Base-by-base conservation (phyloP, 1,140 invertebrate species). In the Platorchestia sp. region DNA sequence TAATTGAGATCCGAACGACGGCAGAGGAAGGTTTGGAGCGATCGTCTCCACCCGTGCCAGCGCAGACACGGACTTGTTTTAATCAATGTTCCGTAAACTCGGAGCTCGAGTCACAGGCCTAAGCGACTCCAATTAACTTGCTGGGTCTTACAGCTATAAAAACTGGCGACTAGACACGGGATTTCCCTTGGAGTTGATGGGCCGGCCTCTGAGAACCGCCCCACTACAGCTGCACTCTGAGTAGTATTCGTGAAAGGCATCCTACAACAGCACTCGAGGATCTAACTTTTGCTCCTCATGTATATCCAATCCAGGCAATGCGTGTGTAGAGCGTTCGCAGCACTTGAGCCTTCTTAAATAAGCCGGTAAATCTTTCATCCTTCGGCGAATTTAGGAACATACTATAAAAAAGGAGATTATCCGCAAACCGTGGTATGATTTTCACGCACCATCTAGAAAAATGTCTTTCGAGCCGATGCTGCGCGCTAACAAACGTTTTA, bases 41-140 rank as follows among this genome's bases (percentile, higher is more conserved):
- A 36, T 10, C 59, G 3, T 75, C 59, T 10, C 59, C 3, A 27
- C 10, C 27, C 59, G 59, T 75, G 59, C 59, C 1, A 75, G 59
- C 59, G 59, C 59, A 75, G 59, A 75, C 59, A 75, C 59, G 59
- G 87, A 27, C 87, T 44, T 36, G 43, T 41, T 89, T 44, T 89
- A 89, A 89, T 89, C 87, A 89, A 89, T 89, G 87, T 44, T 89
- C 87, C 87, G 87, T 89, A 89, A 89, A 89, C 87, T 89, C 42
- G n/a, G n/a, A 89, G 87, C 87, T 44, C 41, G 87, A 89, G 43
- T 89, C 43, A 44, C 87, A 42, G 87, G n/a, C 87, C 87, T 89
- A 10, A 89, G 87, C 87, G 87, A 89, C 87, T 89, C 43, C 87
- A 89, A 89, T 89, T 89, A 89, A 89, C 87, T 89, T 41, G 87